Conservation (phyloP, 2,113 vertebrate genomes). For the Bambusicola thoracicus region DNA sequence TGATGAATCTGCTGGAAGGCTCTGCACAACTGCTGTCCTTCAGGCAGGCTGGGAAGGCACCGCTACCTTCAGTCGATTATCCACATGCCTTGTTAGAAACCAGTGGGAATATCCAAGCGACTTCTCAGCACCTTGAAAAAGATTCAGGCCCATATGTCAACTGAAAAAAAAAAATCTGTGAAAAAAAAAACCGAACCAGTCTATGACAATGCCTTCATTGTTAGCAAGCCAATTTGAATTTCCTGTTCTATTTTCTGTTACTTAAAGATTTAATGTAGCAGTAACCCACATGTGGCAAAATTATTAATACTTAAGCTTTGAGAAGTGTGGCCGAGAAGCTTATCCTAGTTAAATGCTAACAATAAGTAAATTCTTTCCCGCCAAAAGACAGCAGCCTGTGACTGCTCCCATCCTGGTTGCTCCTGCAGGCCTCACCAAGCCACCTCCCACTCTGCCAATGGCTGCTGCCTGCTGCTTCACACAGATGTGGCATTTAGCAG, state of each 20-base stretch:
- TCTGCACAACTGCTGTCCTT: background rate
- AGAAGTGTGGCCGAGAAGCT: background rate
- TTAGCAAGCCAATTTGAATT: background rate
- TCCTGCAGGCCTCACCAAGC: background rate
- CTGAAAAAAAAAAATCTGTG: background rate
- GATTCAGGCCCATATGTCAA: background rate
- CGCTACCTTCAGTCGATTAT: background rate
- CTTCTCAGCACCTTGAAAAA: background rate
- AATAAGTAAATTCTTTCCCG: background rate
- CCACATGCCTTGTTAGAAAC: background rate
- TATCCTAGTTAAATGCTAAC: background rate
- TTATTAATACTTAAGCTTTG: background rate
- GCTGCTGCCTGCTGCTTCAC: background rate
- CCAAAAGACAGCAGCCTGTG: background rate
- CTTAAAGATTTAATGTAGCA: background rate
- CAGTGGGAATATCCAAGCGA: rapidly evolving
- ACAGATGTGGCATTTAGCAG: background rate
- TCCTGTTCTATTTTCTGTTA: background rate
- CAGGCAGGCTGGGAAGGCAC: background rate
- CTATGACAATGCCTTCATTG: background rate
- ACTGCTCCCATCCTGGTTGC: background rate
- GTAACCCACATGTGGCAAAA: background rate
- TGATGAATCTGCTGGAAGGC: background rate
- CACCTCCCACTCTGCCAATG: background rate
- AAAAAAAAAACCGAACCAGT: background rate